Percentiles rank a stretch among this genome's conserved stretches.
Conservation (phyloP, 2,888 invertebrate species). For the Spialia ferax region DNA sequence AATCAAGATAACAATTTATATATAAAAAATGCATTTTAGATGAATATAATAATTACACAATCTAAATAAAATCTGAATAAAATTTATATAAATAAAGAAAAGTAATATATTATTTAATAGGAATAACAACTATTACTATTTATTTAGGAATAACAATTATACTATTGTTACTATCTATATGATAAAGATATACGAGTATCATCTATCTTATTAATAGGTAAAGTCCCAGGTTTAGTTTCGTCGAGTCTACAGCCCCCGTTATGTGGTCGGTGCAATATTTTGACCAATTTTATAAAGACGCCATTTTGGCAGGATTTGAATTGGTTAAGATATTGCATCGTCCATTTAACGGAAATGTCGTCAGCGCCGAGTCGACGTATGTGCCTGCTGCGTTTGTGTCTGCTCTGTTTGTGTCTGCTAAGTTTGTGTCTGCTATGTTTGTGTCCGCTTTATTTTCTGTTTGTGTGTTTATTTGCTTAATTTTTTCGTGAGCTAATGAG, state of each 20-base stretch:
- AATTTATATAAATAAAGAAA: too few relatives aligned
- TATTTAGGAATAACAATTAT: too few relatives aligned
- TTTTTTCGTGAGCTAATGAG: not conserved
- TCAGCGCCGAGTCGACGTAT: slow-evolving; percentile 44
- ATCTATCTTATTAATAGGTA: not conserved
- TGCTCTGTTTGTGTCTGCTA: slow-evolving; percentile 11
- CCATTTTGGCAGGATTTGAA: slow-evolving; percentile 61
- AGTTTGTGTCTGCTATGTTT: slow-evolving; percentile 9
- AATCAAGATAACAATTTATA: too few relatives aligned
- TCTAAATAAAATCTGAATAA: too few relatives aligned
- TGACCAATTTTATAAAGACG: slow-evolving; percentile 79
- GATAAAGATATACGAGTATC: too few relatives aligned
- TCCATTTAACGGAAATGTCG: slow-evolving; percentile 68
- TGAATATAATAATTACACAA: too few relatives aligned
- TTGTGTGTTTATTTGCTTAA: slow-evolving; percentile 42
- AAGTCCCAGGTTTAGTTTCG: not conserved
- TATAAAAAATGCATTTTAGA: too few relatives aligned
- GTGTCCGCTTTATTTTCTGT: slow-evolving; percentile 42
- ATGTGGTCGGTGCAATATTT: slow-evolving; percentile 84
- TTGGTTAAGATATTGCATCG: slow-evolving; percentile 87
- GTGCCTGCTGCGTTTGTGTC: slow-evolving; percentile 43
- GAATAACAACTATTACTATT: too few relatives aligned
- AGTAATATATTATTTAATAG: too few relatives aligned
- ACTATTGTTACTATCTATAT: too few relatives aligned
- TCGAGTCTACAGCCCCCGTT: slow-evolving; percentile 55